Evolutionary conservation across 1,140 invertebrate species (phyloP).

Genomic region (Drosophila cardini): DNA sequence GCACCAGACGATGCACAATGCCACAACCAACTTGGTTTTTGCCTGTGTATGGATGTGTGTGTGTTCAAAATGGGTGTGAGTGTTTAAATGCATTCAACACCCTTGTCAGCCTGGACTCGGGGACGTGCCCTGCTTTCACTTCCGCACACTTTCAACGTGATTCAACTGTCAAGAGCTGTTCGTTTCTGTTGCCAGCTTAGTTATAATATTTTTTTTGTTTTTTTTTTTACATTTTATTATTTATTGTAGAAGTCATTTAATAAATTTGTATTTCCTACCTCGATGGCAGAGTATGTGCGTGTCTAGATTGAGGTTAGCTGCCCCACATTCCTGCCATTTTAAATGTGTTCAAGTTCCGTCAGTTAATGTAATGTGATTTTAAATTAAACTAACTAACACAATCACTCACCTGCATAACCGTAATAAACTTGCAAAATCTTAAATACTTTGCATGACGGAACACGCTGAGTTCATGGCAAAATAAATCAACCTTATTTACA

Average conservation of each 20-base stretch:
- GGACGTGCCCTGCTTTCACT: slow-evolving; percentile 70
- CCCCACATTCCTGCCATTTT: background rate
- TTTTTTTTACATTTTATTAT: slow-evolving; percentile 22
- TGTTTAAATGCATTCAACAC: slow-evolving; percentile 45
- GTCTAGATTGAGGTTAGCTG: slow-evolving; percentile 39
- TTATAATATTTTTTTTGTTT: slow-evolving; percentile 17
- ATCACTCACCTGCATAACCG: slow-evolving; percentile 12
- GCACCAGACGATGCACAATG: slow-evolving; percentile 25
- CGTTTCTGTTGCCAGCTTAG: slow-evolving; percentile 33
- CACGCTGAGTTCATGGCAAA: background rate
- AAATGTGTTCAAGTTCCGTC: background rate
- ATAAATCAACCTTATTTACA: background rate
- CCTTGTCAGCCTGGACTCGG: slow-evolving; percentile 56
- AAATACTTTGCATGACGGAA: too few species aligned
- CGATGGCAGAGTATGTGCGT: slow-evolving; percentile 41
- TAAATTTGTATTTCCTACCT: slow-evolving; percentile 51
- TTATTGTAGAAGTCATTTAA: slow-evolving; percentile 57
- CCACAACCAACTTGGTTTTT: slow-evolving; percentile 5
- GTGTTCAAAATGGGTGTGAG: slow-evolving; percentile 19
- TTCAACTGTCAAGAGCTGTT: slow-evolving; percentile 42
- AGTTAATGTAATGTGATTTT: slow-evolving; percentile 61
- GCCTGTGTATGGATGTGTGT: background rate
- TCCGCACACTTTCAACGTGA: slow-evolving; percentile 46
- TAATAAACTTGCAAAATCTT: background rate
- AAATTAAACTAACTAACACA: slow-evolving; percentile 13